Base-by-base conservation (phyloP, 2,797 vertebrate genomes). In the Fistularia tabacaria region DNA sequence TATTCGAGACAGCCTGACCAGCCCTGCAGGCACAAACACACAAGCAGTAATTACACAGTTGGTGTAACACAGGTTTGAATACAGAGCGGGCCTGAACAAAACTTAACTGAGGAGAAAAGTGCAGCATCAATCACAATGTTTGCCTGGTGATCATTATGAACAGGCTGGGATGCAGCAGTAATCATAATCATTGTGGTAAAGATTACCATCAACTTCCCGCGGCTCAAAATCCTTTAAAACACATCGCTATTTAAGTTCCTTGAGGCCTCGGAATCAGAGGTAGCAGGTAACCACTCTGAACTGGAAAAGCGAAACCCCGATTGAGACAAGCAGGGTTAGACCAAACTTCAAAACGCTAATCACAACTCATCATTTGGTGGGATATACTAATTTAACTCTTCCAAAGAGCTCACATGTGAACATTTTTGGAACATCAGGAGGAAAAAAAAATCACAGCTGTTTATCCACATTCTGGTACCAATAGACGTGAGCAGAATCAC, bases 381-480 rank as follows among this genome's bases (percentile, higher is more conserved):
- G 44, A 66, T 13, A 43, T 25, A 12, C 49, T 46, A 39, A 67
- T 58, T 59, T 46, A 14, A 13, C 11, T 1, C 5, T 38, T 12
- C 39, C 14, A 10, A 44, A 49, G 62, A 65, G 57, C 52, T 44
- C 11, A 14, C 52, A 39, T 11, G 36, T 9, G 37, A n/a, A n/a
- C 46, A 37, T 25, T 25, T 25, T 25, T n/a, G 10, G 43, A 57
- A 7, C 7, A 10, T 6, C 10, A 52, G 56, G 6, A 54, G 54
- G 49, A 25, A 64, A 50, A 62, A 49, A 47, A 48, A 73, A 64
- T 65, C 62, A 44, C 77, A 79, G 76, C 64, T 83, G 81, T 81
- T 82, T 75, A 67, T 78, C 74, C 79, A 82, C 79, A 79, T 76
- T 79, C 48, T 41, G 8, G 59, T 73, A 71, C 82, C 73, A 82